Evolutionary conservation across 2,797 vertebrate genomes (phyloP), one percentile per base, ranked within the genome.

Genomic region (Nannoperca australis): DNA sequence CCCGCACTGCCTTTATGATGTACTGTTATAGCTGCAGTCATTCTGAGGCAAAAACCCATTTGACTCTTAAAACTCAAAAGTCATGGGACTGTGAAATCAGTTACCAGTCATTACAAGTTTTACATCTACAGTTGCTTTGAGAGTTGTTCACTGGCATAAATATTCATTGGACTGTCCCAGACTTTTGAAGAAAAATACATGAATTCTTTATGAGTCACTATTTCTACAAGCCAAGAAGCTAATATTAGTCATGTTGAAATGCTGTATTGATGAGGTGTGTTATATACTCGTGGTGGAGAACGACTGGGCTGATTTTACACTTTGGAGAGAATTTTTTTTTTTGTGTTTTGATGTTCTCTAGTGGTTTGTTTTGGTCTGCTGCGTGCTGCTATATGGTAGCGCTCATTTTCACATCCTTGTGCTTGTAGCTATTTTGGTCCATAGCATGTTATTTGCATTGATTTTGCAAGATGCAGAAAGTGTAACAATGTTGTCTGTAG

Each of bases 121-220:
- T 63, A 85, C 66, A 67, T 82, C 75, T 54, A 65, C 60, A 18
- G 74, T 64, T 81, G 83, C 73, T 83, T 62, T 58, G 36, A 76
- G 79, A 85, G 58, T 84, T 80, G 65, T 78, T 88, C 75, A 55
- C 62, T 59, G 42, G 30, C 70, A 86, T 86, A 87, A 73, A 89
- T 83, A 89, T 88, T 86, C 79, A 85, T 79, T 73, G 72, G 70
- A 78, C 38, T 63, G 72, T 84, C 65, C 69, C 18, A 54, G 50
- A 74, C 67, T 76, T 66, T 65, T 55, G 10, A 74, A 79, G 51
- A 65, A 78, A 84, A 90, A 77, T 63, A 65, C 70, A 80, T 76
- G 70, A 79, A 83, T 84, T 79, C 70, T 84, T 76, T 77, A 79
- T 76, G 72, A 75, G 72, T 54, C 60, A 54, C 73, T 54, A 68